These are phyloP conservation scores for Xenopus petersii DNA, from an alignment of 2,797 vertebrate genomes.

Conservation along the genomic window DNA sequence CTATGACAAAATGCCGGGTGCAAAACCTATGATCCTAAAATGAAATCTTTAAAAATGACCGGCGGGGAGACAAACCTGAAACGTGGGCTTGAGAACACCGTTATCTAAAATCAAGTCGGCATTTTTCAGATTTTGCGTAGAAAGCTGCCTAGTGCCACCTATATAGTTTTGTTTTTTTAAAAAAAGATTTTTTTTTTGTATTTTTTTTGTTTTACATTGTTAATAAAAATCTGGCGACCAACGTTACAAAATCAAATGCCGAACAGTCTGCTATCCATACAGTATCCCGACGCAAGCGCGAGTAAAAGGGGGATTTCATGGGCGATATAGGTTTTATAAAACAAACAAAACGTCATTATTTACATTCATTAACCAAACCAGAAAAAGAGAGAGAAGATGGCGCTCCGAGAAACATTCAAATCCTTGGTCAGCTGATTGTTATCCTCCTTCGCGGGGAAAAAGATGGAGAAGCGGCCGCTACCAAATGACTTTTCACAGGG, in stretches of 20 bases:
- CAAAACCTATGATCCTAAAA: constrained; percentile 68
- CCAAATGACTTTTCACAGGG: constrained; percentile 74
- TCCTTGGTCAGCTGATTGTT: constrained; percentile 23
- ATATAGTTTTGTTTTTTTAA: constrained; percentile 52
- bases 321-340: constrained; percentile 73
- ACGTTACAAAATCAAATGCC: constrained; percentile 74
- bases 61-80: constrained; percentile 77
- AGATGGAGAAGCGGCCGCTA: constrained; percentile 67
- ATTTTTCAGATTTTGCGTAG: constrained; percentile 67
- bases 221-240: constrained; percentile 77
- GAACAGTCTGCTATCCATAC: constrained; percentile 67
- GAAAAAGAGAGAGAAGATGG: constrained; percentile 60
- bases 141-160: constrained; percentile 74
- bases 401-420: constrained; percentile 56
- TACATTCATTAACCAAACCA: constrained; percentile 76
- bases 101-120: constrained; percentile 65
- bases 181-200: constrained; percentile 59
- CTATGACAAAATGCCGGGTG: constrained; percentile 78
- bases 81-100: constrained; percentile 74
- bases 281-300: constrained; percentile 71
- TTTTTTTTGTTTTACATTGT: constrained; percentile 64
- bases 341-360: constrained; percentile 73
- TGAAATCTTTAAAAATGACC: constrained; percentile 71
- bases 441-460: constrained; percentile 68
- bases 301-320: constrained; percentile 70